Evolutionary conservation across 2,888 invertebrate species (phyloP), one percentile per base, ranked within the genome.

Genomic region (Pachymerium ferrugineum): DNA sequence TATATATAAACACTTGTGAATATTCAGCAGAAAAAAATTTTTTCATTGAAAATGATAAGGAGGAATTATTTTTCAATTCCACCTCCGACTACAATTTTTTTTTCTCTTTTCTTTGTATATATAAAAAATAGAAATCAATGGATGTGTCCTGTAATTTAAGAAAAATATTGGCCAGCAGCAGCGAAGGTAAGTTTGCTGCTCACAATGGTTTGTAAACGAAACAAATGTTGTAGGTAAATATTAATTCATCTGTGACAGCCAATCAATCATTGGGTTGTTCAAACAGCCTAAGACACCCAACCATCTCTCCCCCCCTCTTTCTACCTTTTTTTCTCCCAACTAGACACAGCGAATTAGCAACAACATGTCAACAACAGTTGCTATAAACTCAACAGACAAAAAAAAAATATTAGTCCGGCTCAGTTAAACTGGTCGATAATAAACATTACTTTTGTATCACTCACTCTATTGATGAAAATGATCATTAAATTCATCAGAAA

Each of bases 331-430:
- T 28, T 54, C 4, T 22, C 54, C 22, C 28, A 12, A 22, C 28
- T 28, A 28, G 54, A 25, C 54, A 54, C 12, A 22, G 54, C 1
- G 54, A 54, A 54, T 54, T 54, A 54, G 54, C 54, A 54, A 54
- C 54, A 54, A 54, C 54, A 54, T 54, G 54, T 54, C 54, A 54
- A 54, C 54, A 54, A 54, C 54, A 54, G 54, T 54, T 54, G 54
- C 54, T 54, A 54, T 54, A 54, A 54, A 54, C 54, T 54, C 25
- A 25, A 54, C 4, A 54, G 22, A 54, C 19, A 47, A 47, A 54
- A 54, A 54, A 54, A 4, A 8, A n/a, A 38, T 54, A 54, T 54
- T 54, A 54, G 54, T 54, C 54, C 54, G 28, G 54, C 54, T 54
- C 54, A 6, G 54, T 54, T 54, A 54, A 54, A 54, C 54, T 54